A percentile compares a stretch with the other conserved stretches of the same genome.
These are phyloP conservation scores for Merodon equestris DNA, from an alignment of 2,888 invertebrate species.

Conservation along the genomic window DNA sequence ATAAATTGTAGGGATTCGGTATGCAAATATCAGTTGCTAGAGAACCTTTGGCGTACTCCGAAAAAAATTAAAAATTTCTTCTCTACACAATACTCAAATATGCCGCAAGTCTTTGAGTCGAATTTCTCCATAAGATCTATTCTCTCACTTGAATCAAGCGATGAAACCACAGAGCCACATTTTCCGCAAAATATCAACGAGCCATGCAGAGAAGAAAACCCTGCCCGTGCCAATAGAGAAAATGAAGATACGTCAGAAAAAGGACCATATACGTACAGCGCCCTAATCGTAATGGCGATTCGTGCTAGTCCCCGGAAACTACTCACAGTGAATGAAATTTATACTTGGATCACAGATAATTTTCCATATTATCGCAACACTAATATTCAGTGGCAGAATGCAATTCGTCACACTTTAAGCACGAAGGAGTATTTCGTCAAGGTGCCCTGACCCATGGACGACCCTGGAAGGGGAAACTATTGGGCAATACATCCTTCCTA, in stretches of 20 bases:
- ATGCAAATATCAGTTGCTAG: too few relatives aligned
- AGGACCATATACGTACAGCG: constrained; percentile 96
- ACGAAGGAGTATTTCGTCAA: constrained; percentile 96
- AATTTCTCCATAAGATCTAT: constrained; percentile 47
- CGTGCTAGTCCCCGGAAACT: constrained; percentile 93
- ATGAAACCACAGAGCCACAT: too few relatives aligned
- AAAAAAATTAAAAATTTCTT: too few relatives aligned
- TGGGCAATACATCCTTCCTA: constrained; percentile 98
- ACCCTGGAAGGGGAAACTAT: constrained; percentile 99
- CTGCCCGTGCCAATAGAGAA: constrained; percentile 3
- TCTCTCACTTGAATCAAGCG: constrained; percentile 25
- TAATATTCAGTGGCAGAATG: constrained; percentile 99
- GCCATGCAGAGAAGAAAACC: not conserved
- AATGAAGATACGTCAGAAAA: too few relatives aligned
- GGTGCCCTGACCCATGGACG: constrained; percentile 96
- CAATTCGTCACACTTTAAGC: constrained; percentile 81
- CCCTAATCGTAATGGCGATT: constrained; percentile 99
- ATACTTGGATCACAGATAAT: constrained; percentile 97
- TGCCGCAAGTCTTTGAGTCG: constrained; percentile 45
- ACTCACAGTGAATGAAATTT: constrained; percentile 95
- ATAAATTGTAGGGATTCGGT: too few relatives aligned
- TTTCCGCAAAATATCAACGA: too few relatives aligned
- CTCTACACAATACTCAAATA: too few relatives aligned
- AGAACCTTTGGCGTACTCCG: too few relatives aligned
- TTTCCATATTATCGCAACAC: constrained; percentile 98